phyloP scores from a whole-genome alignment of 2,113 vertebrate genomes.

The Lagenorhynchus albirostris region DNA sequence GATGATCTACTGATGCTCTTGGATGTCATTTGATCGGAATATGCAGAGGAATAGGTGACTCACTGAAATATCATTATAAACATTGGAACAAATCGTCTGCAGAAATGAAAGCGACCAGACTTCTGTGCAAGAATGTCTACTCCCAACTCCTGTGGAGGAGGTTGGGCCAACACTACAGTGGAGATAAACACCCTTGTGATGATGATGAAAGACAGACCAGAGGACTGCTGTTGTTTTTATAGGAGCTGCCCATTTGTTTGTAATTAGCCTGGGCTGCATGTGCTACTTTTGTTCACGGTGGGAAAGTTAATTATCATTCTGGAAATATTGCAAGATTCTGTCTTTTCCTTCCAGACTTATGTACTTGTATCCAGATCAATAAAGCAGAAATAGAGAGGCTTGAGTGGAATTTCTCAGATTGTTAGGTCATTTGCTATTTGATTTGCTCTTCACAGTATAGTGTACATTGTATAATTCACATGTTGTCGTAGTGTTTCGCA shows the following conservation, averaged over 20 bases:
- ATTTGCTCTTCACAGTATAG: slow-evolving; percentile 41
- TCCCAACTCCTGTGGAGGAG: slow-evolving; percentile 49
- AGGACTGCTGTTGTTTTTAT: slow-evolving; percentile 54
- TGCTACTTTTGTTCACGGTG: slow-evolving; percentile 57
- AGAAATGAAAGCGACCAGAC: slow-evolving; percentile 49
- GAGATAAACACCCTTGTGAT: slow-evolving; percentile 46
- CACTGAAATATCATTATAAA: slow-evolving; percentile 65
- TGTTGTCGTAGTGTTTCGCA: slow-evolving; percentile 42
- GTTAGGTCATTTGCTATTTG: slow-evolving; percentile 59
- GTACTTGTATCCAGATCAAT: slow-evolving; percentile 58
- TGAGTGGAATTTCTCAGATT: slow-evolving; percentile 44
- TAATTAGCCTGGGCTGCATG: slow-evolving; percentile 53
- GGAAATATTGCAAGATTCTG: slow-evolving; percentile 57
- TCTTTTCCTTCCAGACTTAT: slow-evolving; percentile 61
- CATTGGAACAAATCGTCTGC: slow-evolving; percentile 61
- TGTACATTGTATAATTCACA: slow-evolving; percentile 32
- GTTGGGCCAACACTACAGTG: slow-evolving; percentile 54
- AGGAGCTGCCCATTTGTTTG: slow-evolving; percentile 60
- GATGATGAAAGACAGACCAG: slow-evolving; percentile 51
- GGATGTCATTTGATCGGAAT: slow-evolving; percentile 72
- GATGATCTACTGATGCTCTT: slow-evolving; percentile 72
- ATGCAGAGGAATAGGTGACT: slow-evolving; percentile 72
- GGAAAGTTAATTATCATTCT: slow-evolving; percentile 58
- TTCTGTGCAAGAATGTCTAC: slow-evolving; percentile 56
- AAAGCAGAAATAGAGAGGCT: slow-evolving; percentile 56